phyloP scores from a whole-genome alignment of 2,113 vertebrate genomes.

The Aspiorhynchus laticeps region DNA sequence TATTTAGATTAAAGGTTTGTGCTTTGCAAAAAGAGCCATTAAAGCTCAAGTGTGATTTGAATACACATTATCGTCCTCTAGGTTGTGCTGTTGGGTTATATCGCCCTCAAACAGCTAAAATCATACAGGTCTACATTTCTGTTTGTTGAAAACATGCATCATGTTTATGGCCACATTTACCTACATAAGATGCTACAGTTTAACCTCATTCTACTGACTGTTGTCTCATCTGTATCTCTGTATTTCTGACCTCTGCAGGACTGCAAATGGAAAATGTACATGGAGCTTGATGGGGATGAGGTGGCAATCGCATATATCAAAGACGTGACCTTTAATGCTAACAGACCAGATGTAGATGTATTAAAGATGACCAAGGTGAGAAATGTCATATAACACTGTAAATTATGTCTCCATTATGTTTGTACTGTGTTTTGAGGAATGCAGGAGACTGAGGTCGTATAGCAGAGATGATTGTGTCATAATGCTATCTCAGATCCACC shows the following conservation, averaged over 20 bases:
- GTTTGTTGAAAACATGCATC: not conserved
- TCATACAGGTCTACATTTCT: not conserved
- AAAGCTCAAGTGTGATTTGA: not conserved
- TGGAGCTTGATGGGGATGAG: constrained; percentile 97
- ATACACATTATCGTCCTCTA: constrained; percentile 64
- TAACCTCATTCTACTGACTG: not conserved
- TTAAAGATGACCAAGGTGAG: constrained; percentile 93
- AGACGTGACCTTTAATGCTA: constrained; percentile 92
- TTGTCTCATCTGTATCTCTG: constrained; percentile 52
- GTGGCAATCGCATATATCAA: constrained; percentile 96
- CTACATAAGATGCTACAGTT: not conserved
- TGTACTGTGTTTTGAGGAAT: not conserved
- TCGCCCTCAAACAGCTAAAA: not conserved
- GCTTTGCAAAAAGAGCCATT: not conserved
- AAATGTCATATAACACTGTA: not conserved
- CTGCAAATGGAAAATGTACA: constrained; percentile 99
- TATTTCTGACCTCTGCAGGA: constrained; percentile 78
- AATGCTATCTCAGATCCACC: not conserved
- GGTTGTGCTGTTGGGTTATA: constrained; percentile 79
- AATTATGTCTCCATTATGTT: not conserved
- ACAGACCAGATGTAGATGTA: constrained; percentile 85
- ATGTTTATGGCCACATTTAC: not conserved
- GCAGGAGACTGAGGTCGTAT: not conserved
- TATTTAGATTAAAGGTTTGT: not conserved
- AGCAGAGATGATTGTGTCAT: not conserved